phyloP scores from a whole-genome alignment of 2,113 vertebrate genomes.

The Ceyx melanurus region DNA sequence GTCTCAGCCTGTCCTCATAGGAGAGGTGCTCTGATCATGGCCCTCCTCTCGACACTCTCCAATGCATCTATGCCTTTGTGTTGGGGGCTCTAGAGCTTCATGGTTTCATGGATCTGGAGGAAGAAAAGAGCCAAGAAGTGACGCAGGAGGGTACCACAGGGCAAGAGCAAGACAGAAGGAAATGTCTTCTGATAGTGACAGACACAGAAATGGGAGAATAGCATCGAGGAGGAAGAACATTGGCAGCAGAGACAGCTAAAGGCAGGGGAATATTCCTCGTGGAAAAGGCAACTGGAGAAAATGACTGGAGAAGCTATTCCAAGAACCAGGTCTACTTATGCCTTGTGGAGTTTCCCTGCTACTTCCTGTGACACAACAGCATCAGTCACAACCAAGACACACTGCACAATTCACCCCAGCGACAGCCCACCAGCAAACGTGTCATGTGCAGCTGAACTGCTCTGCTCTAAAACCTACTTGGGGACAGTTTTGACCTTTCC shows the following conservation, averaged over 20 bases:
- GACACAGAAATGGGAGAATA: neutral
- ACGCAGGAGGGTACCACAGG: neutral
- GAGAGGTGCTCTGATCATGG: no score
- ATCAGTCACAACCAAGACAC: rapidly evolving
- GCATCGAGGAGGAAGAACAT: neutral
- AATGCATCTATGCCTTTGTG: no score
- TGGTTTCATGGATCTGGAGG: neutral
- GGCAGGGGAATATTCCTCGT: neutral
- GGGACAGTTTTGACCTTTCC: neutral
- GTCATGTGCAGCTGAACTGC: rapidly evolving
- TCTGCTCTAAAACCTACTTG: neutral
- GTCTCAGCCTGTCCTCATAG: no score
- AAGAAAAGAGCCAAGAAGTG: neutral
- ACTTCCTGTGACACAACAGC: rapidly evolving
- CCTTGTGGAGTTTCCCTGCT: neutral
- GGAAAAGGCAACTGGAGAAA: neutral
- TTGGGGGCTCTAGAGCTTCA: no score
- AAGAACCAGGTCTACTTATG: neutral
- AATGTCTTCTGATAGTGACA: neutral
- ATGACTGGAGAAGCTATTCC: rapidly evolving
- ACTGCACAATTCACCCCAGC: rapidly evolving
- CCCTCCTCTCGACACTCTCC: no score
- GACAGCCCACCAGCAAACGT: neutral
- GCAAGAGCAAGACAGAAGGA: neutral
- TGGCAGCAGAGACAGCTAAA: neutral